Conservation (phyloP, 2,888 invertebrate genomes). For the Enchytraeus crypticus region DNA sequence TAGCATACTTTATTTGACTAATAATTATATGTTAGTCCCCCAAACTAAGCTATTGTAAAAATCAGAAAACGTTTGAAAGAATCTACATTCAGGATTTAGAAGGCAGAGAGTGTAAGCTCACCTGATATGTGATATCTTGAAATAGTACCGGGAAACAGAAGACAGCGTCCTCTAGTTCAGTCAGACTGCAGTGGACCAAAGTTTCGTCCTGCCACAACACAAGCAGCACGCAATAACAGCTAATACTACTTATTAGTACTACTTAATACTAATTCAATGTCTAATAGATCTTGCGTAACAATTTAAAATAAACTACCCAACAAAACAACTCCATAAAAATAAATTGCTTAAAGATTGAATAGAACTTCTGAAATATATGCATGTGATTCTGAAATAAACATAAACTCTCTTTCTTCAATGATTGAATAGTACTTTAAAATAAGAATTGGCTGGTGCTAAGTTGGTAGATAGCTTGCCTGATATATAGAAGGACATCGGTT, state of each 20-base stretch:
- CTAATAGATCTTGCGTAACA: not conserved
- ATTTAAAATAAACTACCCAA: not conserved
- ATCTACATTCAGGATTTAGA: too few relatives aligned
- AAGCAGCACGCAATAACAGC: not conserved
- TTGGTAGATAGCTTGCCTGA: too few relatives aligned
- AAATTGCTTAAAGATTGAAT: not conserved
- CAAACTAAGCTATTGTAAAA: not conserved
- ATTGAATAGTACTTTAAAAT: too few relatives aligned
- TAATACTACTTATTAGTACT: not conserved
- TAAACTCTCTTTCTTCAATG: too few relatives aligned
- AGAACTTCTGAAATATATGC: too few relatives aligned
- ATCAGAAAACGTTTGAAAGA: too few relatives aligned
- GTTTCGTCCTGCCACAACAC: constrained; percentile 79
- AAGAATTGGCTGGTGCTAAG: too few relatives aligned
- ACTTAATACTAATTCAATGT: not conserved
- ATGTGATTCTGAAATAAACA: too few relatives aligned
- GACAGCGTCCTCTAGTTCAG: constrained; percentile 80
- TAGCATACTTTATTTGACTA: not conserved
- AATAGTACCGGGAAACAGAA: constrained; percentile 85
- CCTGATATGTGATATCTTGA: constrained; percentile 76
- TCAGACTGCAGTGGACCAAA: constrained; percentile 84
- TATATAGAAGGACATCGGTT: too few relatives aligned
- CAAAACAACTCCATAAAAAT: not conserved
- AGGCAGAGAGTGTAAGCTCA: too few relatives aligned
- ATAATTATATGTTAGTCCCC: not conserved